Percentiles rank a stretch among this genome's conserved stretches.
Conservation (phyloP, 35 echinoderm and acorn worm species). For the Stichopus chloronotus region DNA sequence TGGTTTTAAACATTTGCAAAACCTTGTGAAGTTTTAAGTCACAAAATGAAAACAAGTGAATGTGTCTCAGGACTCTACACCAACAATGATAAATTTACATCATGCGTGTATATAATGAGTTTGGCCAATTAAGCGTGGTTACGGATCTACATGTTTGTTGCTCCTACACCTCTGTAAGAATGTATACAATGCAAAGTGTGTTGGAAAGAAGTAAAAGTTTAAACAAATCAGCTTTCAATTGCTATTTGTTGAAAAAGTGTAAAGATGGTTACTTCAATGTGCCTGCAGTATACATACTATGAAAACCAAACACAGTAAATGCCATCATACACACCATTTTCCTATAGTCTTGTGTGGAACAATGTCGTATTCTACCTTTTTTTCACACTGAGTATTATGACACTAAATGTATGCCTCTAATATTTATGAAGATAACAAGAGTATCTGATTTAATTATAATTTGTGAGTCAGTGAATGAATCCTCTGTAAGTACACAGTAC, state of each 20-base stretch:
- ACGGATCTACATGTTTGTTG: neutral
- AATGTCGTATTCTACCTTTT: too few species aligned
- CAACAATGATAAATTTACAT: neutral
- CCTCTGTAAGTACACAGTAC: too few species aligned
- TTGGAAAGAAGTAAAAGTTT: neutral
- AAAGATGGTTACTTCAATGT: neutral
- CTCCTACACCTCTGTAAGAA: neutral
- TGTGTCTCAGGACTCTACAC: slow-evolving; percentile 4
- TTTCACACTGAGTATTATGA: too few species aligned
- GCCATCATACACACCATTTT: neutral
- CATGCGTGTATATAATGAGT: neutral
- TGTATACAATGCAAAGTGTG: slow-evolving; percentile 10
- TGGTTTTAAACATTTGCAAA: neutral
- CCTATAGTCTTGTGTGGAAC: too few species aligned
- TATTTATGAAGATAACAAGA: too few species aligned
- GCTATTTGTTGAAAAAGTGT: neutral
- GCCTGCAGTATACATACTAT: neutral
- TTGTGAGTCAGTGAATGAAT: too few species aligned
- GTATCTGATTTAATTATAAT: too few species aligned
- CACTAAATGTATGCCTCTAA: too few species aligned
- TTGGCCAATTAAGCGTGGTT: neutral
- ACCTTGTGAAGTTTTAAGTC: neutral
- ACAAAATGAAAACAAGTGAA: slow-evolving; percentile 10
- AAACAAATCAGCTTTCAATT: neutral
- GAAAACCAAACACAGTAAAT: neutral